Evolutionary conservation across 2,113 vertebrate genomes (phyloP).

Genomic region (Melozone crissalis): DNA sequence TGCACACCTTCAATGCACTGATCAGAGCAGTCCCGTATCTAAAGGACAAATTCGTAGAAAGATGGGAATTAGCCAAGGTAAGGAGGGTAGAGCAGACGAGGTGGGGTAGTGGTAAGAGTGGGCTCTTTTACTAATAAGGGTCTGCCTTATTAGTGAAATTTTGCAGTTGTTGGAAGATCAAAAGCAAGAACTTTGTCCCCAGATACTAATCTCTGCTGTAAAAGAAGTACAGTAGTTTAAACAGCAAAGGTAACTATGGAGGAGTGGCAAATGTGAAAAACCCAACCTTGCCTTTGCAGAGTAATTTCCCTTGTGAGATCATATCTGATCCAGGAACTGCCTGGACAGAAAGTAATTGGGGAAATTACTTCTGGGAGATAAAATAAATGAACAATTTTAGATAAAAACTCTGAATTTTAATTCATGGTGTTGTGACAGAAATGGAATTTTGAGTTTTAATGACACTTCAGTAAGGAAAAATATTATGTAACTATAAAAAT

Average conservation of each 20-base stretch:
- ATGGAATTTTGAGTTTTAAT: neutral
- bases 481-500: accelerated
- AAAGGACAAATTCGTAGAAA: constrained; percentile 73
- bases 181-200: neutral
- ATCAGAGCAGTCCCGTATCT: constrained; percentile 74
- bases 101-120: neutral
- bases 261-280: neutral
- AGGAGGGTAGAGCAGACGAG: constrained; percentile 19
- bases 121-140: neutral
- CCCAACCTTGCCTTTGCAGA: neutral
- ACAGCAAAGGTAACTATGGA: accelerated
- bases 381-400: neutral
- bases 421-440: neutral
- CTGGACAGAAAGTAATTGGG: neutral
- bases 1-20: constrained; percentile 87
- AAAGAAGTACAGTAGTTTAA: neutral
- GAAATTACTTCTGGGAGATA: neutral
- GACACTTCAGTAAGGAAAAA: neutral
- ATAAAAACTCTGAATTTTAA: neutral
- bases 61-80: constrained; percentile 82
- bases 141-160: neutral
- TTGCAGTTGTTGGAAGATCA: neutral
- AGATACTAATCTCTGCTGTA: neutral
- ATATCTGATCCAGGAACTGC: neutral
- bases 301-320: neutral